These are phyloP conservation scores for Sinocyclocheilus anshuiensis DNA, from an alignment of 2,113 vertebrate genomes.

Conservation along the genomic window DNA sequence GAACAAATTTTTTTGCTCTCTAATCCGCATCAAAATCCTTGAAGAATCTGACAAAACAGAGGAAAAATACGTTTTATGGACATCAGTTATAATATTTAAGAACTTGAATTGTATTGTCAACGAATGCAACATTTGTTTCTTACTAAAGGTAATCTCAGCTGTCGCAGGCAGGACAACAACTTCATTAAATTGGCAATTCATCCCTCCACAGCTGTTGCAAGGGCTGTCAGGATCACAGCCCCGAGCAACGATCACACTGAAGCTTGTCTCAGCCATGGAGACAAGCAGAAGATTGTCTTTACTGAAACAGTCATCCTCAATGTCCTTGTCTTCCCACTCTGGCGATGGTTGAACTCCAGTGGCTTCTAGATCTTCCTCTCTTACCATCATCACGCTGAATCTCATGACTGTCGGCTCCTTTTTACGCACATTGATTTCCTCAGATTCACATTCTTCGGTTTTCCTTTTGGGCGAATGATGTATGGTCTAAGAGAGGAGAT, in stretches of 20 bases:
- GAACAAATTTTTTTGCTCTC: not conserved
- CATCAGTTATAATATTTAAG: not conserved
- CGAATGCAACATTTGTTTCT: slow-evolving; percentile 29
- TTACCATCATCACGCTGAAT: slow-evolving; percentile 67
- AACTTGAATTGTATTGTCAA: not conserved
- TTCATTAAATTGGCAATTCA: slow-evolving; percentile 61
- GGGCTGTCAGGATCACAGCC: slow-evolving; percentile 44
- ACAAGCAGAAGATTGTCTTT: slow-evolving; percentile 63
- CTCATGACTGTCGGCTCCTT: slow-evolving; percentile 59
- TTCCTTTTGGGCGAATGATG: slow-evolving; percentile 51
- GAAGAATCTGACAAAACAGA: not conserved
- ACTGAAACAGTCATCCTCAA: not conserved
- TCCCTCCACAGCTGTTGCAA: slow-evolving; percentile 55
- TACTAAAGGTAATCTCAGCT: slow-evolving; percentile 65
- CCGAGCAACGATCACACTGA: slow-evolving; percentile 67
- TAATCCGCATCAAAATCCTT: not conserved
- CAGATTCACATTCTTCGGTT: not conserved
- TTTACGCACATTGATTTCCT: slow-evolving; percentile 51
- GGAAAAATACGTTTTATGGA: not conserved
- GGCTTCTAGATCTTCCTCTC: slow-evolving; percentile 42
- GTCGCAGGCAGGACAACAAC: slow-evolving; percentile 64
- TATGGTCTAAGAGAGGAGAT: slow-evolving; percentile 62
- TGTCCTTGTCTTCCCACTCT: not conserved
- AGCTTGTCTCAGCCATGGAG: slow-evolving; percentile 66
- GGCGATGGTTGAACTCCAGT: not conserved